Percentiles rank a stretch among this genome's conserved stretches.
Evolutionary conservation across 2,888 invertebrate genomes (phyloP).

Genomic region (Metopia argyrocephala): DNA sequence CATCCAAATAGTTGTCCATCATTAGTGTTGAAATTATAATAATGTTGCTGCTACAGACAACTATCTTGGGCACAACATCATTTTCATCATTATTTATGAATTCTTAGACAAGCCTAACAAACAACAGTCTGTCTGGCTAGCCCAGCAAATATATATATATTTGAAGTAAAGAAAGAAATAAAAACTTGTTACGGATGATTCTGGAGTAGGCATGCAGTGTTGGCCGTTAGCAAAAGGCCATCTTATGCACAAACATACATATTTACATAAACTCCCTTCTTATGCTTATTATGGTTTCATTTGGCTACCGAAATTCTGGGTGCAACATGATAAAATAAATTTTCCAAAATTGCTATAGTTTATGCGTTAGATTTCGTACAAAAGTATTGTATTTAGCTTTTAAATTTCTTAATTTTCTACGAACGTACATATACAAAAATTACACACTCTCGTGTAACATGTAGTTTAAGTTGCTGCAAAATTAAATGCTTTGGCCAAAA

Average conservation of each 20-base stretch:
- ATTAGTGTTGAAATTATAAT: neutral
- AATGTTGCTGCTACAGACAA: constrained; percentile 23
- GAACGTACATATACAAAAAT: constrained; percentile 19
- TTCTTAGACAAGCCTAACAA: constrained; percentile 33
- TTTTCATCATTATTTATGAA: constrained; percentile 62
- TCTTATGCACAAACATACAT: neutral
- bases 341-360: constrained; percentile 41
- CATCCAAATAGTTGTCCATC: neutral
- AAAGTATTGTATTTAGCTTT: neutral
- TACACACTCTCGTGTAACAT: constrained; percentile 8
- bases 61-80: constrained; percentile 23
- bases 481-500: constrained; percentile 32
- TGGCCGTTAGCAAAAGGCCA: constrained; percentile 42
- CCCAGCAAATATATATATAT: constrained; percentile 29
- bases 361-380: constrained; percentile 39
- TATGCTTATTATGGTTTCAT: constrained; percentile 3
- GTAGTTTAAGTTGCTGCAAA: constrained; percentile 3
- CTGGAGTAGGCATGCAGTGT: neutral
- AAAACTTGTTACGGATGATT: neutral
- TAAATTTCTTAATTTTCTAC: constrained; percentile 12
- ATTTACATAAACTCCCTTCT: neutral
- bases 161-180: constrained; percentile 45
- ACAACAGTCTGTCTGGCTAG: neutral
- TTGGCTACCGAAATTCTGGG: constrained; percentile 2
- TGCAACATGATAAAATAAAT: constrained; percentile 45